These are phyloP conservation scores for Drosophila lowei DNA, from an alignment of 1,140 invertebrate species.

Conservation along the genomic window DNA sequence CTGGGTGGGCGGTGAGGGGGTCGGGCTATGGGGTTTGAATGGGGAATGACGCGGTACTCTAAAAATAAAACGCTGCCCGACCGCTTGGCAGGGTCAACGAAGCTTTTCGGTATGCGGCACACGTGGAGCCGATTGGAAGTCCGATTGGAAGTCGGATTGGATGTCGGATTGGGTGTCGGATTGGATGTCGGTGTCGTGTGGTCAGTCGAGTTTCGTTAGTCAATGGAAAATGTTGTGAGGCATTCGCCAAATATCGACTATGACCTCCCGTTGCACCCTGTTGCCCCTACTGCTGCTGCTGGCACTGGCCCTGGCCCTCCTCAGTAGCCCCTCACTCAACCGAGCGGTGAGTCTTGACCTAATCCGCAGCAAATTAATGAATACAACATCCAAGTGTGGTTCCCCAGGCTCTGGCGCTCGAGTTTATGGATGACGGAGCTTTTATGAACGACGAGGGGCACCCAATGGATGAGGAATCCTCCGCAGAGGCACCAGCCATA, in stretches of 20 bases:
- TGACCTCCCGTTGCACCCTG: conserved; percentile 12
- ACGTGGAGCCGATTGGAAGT: conserved; percentile 48
- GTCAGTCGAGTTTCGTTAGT: conserved; percentile 55
- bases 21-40: conserved; percentile 1
- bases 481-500: conserved; percentile 45
- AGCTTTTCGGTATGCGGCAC: conserved; percentile 57
- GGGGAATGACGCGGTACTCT: conserved; percentile 47
- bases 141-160: conserved; percentile 29
- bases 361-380: neutral
- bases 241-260: conserved; percentile 17
- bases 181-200: conserved; percentile 20
- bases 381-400: neutral
- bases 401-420: conserved; percentile 36
- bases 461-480: conserved; percentile 17
- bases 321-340: conserved; percentile 8
- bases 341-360: conserved; percentile 16
- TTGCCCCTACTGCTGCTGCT: conserved; percentile 5
- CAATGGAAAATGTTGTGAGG: conserved; percentile 71
- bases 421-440: conserved; percentile 60
- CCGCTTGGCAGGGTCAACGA: conserved; percentile 38
- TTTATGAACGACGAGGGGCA: conserved; percentile 17
- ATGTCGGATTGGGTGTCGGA: conserved; percentile 22
- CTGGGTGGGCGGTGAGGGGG: conserved; percentile 4
- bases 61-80: conserved; percentile 56
- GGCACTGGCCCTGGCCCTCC: too few relatives aligned